phyloP scores from a whole-genome alignment of 2,797 vertebrate genomes.

The Parotocinclus haroldoi region DNA sequence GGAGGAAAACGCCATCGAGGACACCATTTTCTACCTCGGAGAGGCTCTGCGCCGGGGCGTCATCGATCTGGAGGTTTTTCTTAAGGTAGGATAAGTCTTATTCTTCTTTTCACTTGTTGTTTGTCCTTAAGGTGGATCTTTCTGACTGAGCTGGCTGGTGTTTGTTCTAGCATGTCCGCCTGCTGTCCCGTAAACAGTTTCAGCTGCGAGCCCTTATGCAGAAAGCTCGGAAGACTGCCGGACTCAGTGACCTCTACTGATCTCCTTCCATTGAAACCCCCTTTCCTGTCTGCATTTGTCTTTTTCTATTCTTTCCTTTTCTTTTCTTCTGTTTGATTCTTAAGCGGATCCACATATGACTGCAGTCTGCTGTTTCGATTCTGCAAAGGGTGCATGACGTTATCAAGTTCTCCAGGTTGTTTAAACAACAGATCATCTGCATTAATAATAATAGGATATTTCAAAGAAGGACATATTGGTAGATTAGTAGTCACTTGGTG shows the following conservation, averaged over 20 bases:
- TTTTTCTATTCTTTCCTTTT: constrained; percentile 18
- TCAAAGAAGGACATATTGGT: too few species aligned
- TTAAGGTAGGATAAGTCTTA: constrained; percentile 79
- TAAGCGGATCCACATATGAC: too few species aligned
- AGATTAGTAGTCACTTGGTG: too few species aligned
- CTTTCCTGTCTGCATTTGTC: neutral
- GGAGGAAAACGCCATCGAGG: constrained; percentile 98
- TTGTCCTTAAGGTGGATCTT: neutral
- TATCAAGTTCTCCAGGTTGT: too few species aligned
- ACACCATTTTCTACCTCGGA: constrained; percentile 98
- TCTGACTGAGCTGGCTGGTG: neutral
- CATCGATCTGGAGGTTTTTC: constrained; percentile 96
- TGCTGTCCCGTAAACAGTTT: constrained; percentile 97
- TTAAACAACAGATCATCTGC: too few species aligned
- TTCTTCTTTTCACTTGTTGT: neutral
- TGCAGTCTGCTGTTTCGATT: too few species aligned
- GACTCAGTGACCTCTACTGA: constrained; percentile 97
- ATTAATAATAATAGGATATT: too few species aligned
- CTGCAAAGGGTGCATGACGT: too few species aligned
- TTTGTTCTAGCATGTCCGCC: constrained; percentile 84
- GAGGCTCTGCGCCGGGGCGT: constrained; percentile 93
- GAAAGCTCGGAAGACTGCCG: constrained; percentile 97
- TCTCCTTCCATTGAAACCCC: constrained; percentile 17
- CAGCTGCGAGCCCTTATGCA: constrained; percentile 98
- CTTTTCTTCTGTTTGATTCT: neutral